phyloP scores from a whole-genome alignment of 2,888 invertebrate genomes.

The Eudasyphora cyanicolor region DNA sequence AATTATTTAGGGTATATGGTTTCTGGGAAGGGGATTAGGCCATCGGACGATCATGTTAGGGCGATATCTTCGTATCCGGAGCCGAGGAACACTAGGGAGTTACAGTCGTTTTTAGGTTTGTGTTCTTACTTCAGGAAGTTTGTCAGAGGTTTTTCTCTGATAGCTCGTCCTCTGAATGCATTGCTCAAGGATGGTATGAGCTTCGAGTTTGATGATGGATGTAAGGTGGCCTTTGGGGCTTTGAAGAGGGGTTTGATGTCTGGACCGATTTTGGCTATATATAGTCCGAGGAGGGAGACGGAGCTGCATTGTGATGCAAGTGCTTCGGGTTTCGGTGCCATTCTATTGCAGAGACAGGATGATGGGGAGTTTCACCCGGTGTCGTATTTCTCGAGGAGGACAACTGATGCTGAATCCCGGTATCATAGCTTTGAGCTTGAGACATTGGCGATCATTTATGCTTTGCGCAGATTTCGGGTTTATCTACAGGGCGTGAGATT shows the following conservation, averaged over 20 bases:
- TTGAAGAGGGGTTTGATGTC: neutral
- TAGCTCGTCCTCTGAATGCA: conserved; percentile 22
- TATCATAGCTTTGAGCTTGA: conserved; percentile 73
- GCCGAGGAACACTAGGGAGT: neutral
- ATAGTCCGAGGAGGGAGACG: conserved; percentile 41
- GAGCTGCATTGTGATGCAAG: conserved; percentile 50
- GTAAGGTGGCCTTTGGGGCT: conserved; percentile 32
- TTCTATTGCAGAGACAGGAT: conserved; percentile 40
- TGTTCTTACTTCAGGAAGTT: conserved; percentile 45
- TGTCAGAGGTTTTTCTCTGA: conserved; percentile 22
- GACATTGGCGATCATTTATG: conserved; percentile 70
- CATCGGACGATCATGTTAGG: no score
- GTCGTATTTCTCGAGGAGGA: neutral
- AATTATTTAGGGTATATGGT: conserved; percentile 33
- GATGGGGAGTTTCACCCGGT: neutral
- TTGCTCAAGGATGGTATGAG: conserved; percentile 13
- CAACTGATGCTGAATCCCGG: conserved; percentile 40
- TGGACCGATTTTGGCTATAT: conserved; percentile 38
- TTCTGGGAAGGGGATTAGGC: no score
- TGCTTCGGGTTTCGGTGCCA: conserved; percentile 45
- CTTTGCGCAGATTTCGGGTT: conserved; percentile 75
- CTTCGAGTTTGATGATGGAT: neutral
- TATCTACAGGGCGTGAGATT: conserved; percentile 60
- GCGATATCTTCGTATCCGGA: conserved; percentile 27
- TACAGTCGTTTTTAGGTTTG: conserved; percentile 10